Percentiles rank a stretch among this genome's conserved stretches.
These are phyloP conservation scores for Leucoraja ocellata DNA, from an alignment of 2,797 vertebrate genomes.

Conservation along the genomic window DNA sequence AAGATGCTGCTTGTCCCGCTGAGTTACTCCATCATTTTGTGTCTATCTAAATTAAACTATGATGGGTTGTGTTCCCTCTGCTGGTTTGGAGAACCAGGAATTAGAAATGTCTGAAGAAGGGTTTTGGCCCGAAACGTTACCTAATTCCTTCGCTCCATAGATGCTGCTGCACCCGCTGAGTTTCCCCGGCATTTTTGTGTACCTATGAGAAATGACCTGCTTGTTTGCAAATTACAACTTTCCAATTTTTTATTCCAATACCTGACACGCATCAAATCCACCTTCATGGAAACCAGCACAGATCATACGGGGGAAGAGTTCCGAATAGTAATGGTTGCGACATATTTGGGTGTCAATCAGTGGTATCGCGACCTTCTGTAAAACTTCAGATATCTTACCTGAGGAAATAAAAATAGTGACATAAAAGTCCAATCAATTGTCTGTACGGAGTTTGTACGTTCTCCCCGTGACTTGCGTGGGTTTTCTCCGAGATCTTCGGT, in stretches of 20 bases:
- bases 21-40: too few species aligned
- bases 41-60: too few species aligned
- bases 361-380: conserved; percentile 53
- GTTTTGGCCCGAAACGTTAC: too few species aligned
- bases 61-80: not conserved
- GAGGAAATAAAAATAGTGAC: conserved; percentile 14
- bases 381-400: conserved; percentile 49
- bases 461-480: too few species aligned
- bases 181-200: too few species aligned
- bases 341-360: conserved; percentile 57
- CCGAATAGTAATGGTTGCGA: conserved; percentile 61
- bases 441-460: too few species aligned
- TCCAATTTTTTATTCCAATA: conserved; percentile 46
- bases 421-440: not conserved
- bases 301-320: conserved; percentile 66
- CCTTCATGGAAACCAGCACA: conserved; percentile 76
- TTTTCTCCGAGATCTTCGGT: too few species aligned
- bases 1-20: too few species aligned
- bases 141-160: too few species aligned
- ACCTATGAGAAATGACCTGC: not conserved
- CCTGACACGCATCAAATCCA: conserved; percentile 79
- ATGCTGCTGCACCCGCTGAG: too few species aligned
- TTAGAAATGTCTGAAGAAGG: not conserved
- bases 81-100: too few species aligned
- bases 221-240: not conserved